Base-by-base conservation (phyloP, 2,113 vertebrate species). In the Sturnus vulgaris region DNA sequence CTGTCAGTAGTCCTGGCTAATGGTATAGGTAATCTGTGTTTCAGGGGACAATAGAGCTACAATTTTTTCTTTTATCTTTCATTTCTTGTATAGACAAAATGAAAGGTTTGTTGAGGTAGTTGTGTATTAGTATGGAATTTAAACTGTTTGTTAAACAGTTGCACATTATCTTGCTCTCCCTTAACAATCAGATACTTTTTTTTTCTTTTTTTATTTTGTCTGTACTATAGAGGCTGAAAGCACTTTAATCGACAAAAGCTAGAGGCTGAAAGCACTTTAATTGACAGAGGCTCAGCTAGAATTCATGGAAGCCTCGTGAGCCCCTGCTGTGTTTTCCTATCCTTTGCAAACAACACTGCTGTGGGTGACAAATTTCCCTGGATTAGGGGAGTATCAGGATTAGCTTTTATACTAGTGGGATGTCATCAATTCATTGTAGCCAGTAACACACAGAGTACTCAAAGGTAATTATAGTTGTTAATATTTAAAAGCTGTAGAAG, bases 1-100 rank as follows among this genome's bases (percentile, higher is more conserved):
- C 20, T 0, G 0, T 63, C 59, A 50, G 17, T 50, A 50, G 23
- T 55, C 18, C 23, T 66, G 21, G 8, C 7, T 75, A 73, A 65
- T 44, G 8, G 10, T 63, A 25, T 8, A 52, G 5, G 11, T 46
- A 75, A 33, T 20, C 23, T 40, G 4, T 78, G 9, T 63, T 88
- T 79, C 63, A 79, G 12, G 33, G 23, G 22, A 37, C 10, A 46
- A 19, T 3, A 42, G 15, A 57, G 2, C 31, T 60, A 18, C 31
- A 59, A 15, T 9, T 66, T 79, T 57, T 33, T 66, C 4, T 88
- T 88, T 88, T 15, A 15, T 59, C 56, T 83, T 92, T 46, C 4
- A n/a, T 64, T 80, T 69, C 10, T 64, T 86, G 1, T 65, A 10
- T 13, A 44, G 16, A 35, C 15, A 80, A 21, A 76, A 60, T 18